Conservation (phyloP, 2,113 vertebrate genomes). For the Brevimyrus niger region DNA sequence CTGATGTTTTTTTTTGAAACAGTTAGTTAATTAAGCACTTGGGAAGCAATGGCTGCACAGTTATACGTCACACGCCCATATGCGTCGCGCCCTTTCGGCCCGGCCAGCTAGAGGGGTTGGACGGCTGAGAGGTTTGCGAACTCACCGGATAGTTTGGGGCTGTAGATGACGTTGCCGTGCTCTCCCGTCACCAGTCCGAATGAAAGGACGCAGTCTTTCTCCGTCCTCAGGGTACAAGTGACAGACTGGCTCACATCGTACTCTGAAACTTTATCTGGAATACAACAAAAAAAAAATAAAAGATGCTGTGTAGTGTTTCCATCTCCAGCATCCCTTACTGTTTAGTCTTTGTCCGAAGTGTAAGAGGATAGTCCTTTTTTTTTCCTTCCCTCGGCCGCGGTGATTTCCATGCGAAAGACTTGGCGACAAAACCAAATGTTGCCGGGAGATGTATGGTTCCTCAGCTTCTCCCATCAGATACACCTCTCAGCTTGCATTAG, state of each 20-base stretch:
- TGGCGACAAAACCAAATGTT: constrained; percentile 41
- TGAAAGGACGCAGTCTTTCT: constrained; percentile 81
- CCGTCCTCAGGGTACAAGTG: constrained; percentile 73
- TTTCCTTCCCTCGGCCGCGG: constrained; percentile 33
- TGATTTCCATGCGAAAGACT: constrained; percentile 56
- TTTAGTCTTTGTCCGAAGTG: constrained; percentile 34
- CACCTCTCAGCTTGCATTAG: constrained; percentile 46
- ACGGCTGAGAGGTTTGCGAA: background rate
- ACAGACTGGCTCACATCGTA: constrained; percentile 70
- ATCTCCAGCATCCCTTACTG: constrained; percentile 39
- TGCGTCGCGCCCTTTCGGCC: background rate
- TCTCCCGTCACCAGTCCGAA: constrained; percentile 71
- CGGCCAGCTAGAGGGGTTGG: background rate
- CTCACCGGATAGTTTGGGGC: constrained; percentile 74
- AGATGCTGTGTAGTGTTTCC: constrained; percentile 10
- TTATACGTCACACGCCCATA: background rate
- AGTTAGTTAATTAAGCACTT: background rate
- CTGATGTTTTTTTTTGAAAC: background rate
- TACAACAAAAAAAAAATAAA: constrained; percentile 34
- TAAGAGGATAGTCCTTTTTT: constrained; percentile 42
- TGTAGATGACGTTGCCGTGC: constrained; percentile 69
- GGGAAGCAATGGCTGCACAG: background rate
- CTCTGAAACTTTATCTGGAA: constrained; percentile 62
- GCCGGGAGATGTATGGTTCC: constrained; percentile 45
- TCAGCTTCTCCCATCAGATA: constrained; percentile 52